Conservation (phyloP, 2,888 invertebrate genomes). For the Cacoxenus indagator region DNA sequence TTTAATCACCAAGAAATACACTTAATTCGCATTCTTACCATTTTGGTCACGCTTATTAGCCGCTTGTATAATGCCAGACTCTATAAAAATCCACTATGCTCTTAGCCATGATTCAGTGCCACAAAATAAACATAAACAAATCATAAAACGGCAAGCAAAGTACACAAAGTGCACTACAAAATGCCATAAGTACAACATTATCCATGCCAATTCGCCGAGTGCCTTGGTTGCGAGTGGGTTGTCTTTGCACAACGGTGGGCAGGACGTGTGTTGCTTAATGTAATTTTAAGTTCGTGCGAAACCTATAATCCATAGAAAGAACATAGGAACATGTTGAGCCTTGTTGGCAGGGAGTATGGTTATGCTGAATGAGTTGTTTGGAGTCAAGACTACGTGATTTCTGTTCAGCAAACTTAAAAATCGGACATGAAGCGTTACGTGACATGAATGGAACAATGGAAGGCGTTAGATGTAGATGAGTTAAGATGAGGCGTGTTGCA, state of each 20-base stretch:
- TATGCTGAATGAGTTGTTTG: background rate
- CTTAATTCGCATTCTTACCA: background rate
- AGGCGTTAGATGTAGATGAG: background rate
- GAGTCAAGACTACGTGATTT: slow-evolving; percentile 56
- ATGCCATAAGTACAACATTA: slow-evolving; percentile 57
- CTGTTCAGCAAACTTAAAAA: slow-evolving; percentile 61
- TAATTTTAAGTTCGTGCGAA: slow-evolving; percentile 27
- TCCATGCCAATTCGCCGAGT: slow-evolving; percentile 27
- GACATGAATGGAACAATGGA: slow-evolving; percentile 49
- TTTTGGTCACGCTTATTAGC: background rate
- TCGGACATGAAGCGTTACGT: slow-evolving; percentile 64
- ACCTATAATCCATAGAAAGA: slow-evolving; percentile 9
- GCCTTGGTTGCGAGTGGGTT: slow-evolving; percentile 16
- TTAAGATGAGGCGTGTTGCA: background rate
- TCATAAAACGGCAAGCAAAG: slow-evolving; percentile 53
- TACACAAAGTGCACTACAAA: slow-evolving; percentile 57
- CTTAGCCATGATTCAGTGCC: slow-evolving; percentile 5
- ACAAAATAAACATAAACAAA: slow-evolving; percentile 50
- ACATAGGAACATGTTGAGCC: background rate
- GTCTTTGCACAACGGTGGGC: background rate
- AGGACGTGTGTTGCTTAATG: slow-evolving; percentile 7
- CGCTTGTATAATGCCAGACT: slow-evolving; percentile 9
- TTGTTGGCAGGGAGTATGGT: background rate
- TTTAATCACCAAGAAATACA: background rate
- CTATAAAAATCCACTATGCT: background rate